Base-by-base conservation (phyloP, 1,140 invertebrate genomes). In the Ceratitis capitata region DNA sequence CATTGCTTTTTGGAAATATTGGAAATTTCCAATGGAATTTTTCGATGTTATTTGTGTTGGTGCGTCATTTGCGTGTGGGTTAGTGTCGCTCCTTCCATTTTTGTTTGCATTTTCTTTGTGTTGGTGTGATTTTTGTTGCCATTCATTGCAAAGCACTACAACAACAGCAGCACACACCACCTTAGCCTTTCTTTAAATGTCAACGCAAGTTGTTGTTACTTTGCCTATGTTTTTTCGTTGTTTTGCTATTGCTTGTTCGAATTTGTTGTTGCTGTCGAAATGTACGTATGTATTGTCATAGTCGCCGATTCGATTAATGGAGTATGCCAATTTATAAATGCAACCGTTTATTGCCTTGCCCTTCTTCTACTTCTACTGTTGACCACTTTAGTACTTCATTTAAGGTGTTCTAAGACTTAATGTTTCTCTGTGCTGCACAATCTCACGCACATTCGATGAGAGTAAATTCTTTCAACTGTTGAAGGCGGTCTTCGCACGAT, bases 241-340 rank as follows among this genome's bases (percentile, higher is more conserved):
- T 10, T 56, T 69, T 39, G 29, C n/a, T 53, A 39, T 58, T 85
- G 39, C 58, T 74, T 69, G 23, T 42, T 82, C 26, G 7, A 39
- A 19, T 56, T 45, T 84, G 83, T 64, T 64, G 83, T 47, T 69
- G 61, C 12, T 85, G 39, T 78, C 42, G 23, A n/a, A n/a, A n/a
- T n/a, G n/a, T n/a, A n/a, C n/a, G n/a, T n/a, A n/a, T 78, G 35
- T n/a, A 12, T 19, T 7, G 16, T 74, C 3, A 1, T 42, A 19
- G 32, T 51, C 16, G 29, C 16, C 16, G 16, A 12, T 83, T 88
- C 84, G 86, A 88, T 91, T 87, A 89, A 91, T 91, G 89, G 90
- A 91, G 89, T 88, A 91, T 87, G 89, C 89, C 89, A 91, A 91
- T 91, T 91, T 91, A 91, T 86, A 56, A 84, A 83, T 49, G 45